A percentile compares a stretch with the other conserved stretches of the same genome.
These are phyloP conservation scores for Lynx canadensis DNA, from an alignment of 2,113 vertebrate species.

Conservation along the genomic window DNA sequence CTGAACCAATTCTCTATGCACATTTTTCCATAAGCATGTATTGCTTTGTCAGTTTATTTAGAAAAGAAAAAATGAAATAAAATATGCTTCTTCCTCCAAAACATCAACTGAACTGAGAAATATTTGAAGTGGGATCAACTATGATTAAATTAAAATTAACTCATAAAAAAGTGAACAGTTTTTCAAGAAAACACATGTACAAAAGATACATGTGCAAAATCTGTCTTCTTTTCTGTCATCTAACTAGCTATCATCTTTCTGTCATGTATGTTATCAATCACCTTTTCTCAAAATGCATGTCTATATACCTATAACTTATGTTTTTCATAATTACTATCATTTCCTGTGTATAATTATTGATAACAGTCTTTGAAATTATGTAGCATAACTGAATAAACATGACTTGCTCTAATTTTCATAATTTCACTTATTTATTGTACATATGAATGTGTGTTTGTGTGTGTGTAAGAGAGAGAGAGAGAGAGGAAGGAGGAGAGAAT, in stretches of 20 bases:
- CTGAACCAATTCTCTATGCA: neutral
- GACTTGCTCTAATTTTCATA: neutral
- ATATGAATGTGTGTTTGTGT: neutral
- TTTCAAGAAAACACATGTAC: neutral
- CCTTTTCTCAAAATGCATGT: neutral
- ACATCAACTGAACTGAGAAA: neutral
- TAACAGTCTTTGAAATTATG: neutral
- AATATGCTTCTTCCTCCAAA: neutral
- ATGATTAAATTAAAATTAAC: neutral
- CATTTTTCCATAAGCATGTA: constrained; percentile 48
- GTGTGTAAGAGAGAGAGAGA: neutral
- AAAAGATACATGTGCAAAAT: neutral
- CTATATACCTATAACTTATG: neutral
- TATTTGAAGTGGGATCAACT: neutral
- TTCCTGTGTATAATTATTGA: neutral
- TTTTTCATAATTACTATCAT: neutral
- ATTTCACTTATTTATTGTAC: neutral
- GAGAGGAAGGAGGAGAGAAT: neutral
- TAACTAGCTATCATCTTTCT: neutral
- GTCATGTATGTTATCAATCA: neutral
- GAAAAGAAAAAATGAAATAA: neutral
- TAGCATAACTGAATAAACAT: neutral
- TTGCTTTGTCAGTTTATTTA: constrained; percentile 59
- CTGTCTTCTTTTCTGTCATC: neutral
- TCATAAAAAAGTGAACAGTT: neutral